Evolutionary conservation across 2,113 vertebrate species (phyloP).

Genomic region (Daphoenositta chrysoptera): DNA sequence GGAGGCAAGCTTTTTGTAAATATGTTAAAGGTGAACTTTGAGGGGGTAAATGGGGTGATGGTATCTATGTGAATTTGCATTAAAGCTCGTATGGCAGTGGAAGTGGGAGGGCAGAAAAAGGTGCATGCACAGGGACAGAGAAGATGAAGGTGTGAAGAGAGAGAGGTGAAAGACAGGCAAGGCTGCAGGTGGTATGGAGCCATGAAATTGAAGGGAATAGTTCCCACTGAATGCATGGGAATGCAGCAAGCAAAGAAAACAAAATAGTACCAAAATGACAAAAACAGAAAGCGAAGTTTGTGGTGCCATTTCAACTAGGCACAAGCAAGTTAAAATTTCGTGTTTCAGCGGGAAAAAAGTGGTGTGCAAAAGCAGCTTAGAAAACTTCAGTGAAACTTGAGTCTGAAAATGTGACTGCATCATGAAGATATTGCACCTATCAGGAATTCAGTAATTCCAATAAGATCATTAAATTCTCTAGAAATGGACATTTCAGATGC

Average conservation of each 20-base stretch:
- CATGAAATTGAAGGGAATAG: neutral
- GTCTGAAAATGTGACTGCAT: neutral
- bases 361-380: neutral
- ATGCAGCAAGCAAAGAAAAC: neutral
- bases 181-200: neutral
- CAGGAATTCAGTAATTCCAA: neutral
- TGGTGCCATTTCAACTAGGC: rapidly evolving
- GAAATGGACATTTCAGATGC: neutral
- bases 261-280: neutral
- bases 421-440: neutral
- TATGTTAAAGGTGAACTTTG: neutral
- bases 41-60: neutral
- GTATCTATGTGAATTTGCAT: neutral
- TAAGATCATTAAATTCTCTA: neutral
- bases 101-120: neutral
- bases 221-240: neutral
- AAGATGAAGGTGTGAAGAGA: neutral
- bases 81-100: neutral
- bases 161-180: neutral
- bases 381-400: neutral
- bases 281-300: neutral
- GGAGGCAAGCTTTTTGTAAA: neutral
- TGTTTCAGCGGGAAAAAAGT: neutral
- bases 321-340: neutral
- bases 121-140: neutral